A percentile compares a stretch with the other conserved stretches of the same genome.
These are phyloP conservation scores for Cephalopachus bancanus DNA, from an alignment of 2,797 vertebrate species.

Conservation along the genomic window DNA sequence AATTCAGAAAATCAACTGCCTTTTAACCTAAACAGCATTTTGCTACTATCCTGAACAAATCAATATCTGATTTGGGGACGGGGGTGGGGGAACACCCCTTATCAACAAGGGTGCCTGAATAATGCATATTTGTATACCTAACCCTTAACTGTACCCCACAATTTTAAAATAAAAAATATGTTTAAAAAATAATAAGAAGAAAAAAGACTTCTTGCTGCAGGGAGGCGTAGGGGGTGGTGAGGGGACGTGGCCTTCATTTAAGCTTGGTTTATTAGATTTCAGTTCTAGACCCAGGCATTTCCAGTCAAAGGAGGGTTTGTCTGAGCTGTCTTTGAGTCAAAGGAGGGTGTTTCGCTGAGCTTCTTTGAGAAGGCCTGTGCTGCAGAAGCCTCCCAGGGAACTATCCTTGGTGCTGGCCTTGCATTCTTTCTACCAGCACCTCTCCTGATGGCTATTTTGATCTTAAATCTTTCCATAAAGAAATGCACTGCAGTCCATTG, in stretches of 20 bases:
- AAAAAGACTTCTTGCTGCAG: neutral
- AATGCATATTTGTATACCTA: too few species aligned
- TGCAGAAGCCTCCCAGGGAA: neutral
- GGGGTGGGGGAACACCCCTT: too few species aligned
- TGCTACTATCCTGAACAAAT: neutral
- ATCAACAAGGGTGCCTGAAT: too few species aligned
- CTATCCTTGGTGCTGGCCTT: constrained; percentile 34
- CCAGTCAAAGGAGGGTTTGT: neutral
- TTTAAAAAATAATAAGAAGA: too few species aligned
- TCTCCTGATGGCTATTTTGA: neutral
- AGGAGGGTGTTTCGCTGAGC: neutral
- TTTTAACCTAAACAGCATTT: neutral
- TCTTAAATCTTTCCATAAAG: neutral
- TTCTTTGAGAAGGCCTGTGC: neutral
- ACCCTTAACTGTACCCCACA: too few species aligned
- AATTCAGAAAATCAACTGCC: neutral
- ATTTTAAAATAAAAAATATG: too few species aligned
- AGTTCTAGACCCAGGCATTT: neutral
- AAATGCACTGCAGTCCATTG: neutral
- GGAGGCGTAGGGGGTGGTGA: neutral
- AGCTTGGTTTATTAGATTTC: neutral
- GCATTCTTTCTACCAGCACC: neutral
- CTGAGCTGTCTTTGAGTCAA: neutral
- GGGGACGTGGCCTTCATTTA: neutral
- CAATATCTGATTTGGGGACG: too few species aligned